Evolutionary conservation across 2,797 vertebrate genomes (phyloP), one percentile per base, ranked within the genome.

Genomic region (Danionella dracula): DNA sequence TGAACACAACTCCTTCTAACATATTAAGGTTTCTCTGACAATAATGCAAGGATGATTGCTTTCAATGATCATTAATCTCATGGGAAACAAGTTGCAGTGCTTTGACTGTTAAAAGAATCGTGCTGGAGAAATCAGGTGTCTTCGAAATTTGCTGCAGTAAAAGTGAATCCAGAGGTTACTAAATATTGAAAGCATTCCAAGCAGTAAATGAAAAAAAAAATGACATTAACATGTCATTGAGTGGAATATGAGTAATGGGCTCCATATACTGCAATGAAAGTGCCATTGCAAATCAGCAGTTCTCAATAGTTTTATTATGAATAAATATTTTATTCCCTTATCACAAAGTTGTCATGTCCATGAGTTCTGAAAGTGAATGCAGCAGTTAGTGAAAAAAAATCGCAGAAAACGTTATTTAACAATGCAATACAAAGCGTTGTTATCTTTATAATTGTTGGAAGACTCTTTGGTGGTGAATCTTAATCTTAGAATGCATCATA

Each of bases 211-310:
- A 89, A 87, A 89, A 86, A 90, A 86, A 89, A 85, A 84, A 85
- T 84, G 83, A 79, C 87, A 91, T 91, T 89, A 91, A 91, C 90
- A 90, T 88, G 89, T 89, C 90, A 91, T 88, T 85, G 81, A 63
- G 76, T 69, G 78, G 70, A 70, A 83, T 70, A 79, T 87, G 89
- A 91, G 84, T 91, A 89, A 91, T 88, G 86, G 87, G 86, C 85
- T 75, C 84, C 82, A 79, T 74, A n/a, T n/a, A 75, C 87, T 84
- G 85, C 89, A 91, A 91, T 90, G 89, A 87, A 91, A 90, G 86
- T 89, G 89, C 89, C 88, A 88, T 83, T 89, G 88, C 89, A 91
- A 91, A 91, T 91, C 89, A 91, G 88, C 85, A 87, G 86, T 89
- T 88, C 87, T 88, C 84, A 82, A 77, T 86, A 87, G 87, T 87